Conservation (phyloP, 2,797 vertebrate genomes). For the Artibeus lituratus region DNA sequence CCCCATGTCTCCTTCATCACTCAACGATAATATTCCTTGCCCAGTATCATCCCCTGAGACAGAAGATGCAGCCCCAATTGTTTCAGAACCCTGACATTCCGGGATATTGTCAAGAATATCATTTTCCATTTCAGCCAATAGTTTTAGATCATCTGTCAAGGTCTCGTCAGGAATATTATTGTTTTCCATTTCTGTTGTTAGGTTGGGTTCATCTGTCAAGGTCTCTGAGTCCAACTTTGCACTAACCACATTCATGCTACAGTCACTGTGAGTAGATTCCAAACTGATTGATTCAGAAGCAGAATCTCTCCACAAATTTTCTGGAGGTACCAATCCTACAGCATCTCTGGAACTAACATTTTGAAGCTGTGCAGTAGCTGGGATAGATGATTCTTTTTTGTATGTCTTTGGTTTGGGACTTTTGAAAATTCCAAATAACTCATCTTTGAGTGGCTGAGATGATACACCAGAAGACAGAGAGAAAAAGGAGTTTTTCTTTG, state of each 20-base stretch:
- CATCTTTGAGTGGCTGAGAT: slow-evolving; percentile 85
- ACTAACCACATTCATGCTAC: slow-evolving; percentile 26
- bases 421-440: slow-evolving; percentile 90
- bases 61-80: neutral
- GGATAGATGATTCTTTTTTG: slow-evolving; percentile 67
- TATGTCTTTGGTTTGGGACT: slow-evolving; percentile 74
- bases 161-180: neutral
- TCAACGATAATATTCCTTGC: slow-evolving; percentile 61
- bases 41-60: slow-evolving; percentile 39
- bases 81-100: slow-evolving; percentile 47
- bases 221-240: slow-evolving; percentile 26
- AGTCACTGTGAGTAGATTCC: neutral
- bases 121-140: slow-evolving; percentile 41
- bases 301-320: slow-evolving; percentile 24
- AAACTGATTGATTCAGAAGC: neutral
- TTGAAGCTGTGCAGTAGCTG: slow-evolving; percentile 67
- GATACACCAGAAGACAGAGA: slow-evolving; percentile 80
- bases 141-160: neutral
- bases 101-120: neutral
- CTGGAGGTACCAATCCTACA: neutral
- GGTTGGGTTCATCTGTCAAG: neutral
- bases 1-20: slow-evolving; percentile 68
- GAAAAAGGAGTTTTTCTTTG: slow-evolving; percentile 87
- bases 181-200: slow-evolving; percentile 43
- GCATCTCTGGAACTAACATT: slow-evolving; percentile 30